Conservation (phyloP, 2,797 vertebrate genomes). For the Anguilla pacifica region DNA sequence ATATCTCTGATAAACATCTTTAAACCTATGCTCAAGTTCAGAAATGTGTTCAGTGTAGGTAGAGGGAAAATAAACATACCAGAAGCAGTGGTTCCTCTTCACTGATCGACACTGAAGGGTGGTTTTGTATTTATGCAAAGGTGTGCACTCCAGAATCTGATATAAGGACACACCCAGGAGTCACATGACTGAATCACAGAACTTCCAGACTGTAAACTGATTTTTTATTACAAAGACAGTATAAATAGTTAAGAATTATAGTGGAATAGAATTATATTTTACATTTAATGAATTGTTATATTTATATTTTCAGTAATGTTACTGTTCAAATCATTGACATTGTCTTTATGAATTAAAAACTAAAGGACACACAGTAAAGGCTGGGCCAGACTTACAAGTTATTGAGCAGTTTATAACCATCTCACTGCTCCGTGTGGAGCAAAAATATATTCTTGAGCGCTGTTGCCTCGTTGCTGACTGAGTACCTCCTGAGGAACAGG, state of each 20-base stretch:
- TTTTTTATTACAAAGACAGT: too few relatives aligned
- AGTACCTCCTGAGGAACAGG: neutral
- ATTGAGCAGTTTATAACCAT: neutral
- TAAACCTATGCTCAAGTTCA: neutral
- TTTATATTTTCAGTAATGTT: too few relatives aligned
- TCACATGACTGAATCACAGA: too few relatives aligned
- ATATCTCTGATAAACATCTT: neutral
- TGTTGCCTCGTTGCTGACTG: neutral
- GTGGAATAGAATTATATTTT: too few relatives aligned
- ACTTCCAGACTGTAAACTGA: too few relatives aligned
- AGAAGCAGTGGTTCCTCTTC: neutral
- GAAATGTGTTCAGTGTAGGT: neutral
- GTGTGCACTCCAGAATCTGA: too few relatives aligned
- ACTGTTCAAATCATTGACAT: too few relatives aligned
- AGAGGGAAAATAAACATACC: neutral
- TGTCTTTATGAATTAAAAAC: too few relatives aligned
- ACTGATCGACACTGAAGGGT: neutral
- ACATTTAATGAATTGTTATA: too few relatives aligned
- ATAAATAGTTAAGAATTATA: too few relatives aligned
- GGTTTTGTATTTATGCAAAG: neutral
- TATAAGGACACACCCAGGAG: too few relatives aligned
- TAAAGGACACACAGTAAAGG: too few relatives aligned
- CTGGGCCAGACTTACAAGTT: neutral
- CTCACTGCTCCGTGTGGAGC: slow-evolving; percentile 7
- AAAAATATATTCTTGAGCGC: neutral